Conservation (phyloP, 1,140 invertebrate genomes). For the Micrasema longulum region DNA sequence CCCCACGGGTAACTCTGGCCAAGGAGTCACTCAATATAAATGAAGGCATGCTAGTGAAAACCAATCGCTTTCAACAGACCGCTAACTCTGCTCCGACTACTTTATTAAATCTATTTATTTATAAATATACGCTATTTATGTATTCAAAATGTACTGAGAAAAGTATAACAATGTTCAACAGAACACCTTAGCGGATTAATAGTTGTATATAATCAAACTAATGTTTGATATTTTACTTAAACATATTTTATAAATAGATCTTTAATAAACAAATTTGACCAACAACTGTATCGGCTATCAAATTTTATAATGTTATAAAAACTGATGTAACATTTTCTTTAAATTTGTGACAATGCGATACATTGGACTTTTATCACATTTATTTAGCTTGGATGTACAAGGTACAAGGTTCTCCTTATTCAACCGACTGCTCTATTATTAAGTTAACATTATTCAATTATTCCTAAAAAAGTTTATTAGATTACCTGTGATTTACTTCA, state of each 20-base stretch:
- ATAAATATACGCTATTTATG: conserved; percentile 45
- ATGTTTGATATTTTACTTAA: conserved; percentile 25
- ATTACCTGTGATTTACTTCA: neutral
- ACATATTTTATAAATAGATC: conserved; percentile 37
- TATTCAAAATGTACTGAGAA: conserved; percentile 46
- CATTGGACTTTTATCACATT: conserved; percentile 7
- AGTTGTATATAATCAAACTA: conserved; percentile 34
- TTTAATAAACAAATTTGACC: conserved; percentile 42
- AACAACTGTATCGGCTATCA: conserved; percentile 37
- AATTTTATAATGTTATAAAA: conserved; percentile 35
- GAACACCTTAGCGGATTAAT: conserved; percentile 38
- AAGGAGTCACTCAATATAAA: conserved; percentile 44
- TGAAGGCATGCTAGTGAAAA: conserved; percentile 55
- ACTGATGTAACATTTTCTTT: conserved; percentile 33
- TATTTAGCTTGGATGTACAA: conserved; percentile 10
- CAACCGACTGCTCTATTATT: too few species aligned
- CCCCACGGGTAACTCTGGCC: neutral
- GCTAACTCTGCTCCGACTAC: conserved; percentile 51
- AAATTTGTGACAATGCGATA: conserved; percentile 13
- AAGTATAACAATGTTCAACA: conserved; percentile 45
- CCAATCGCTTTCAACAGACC: conserved; percentile 53
- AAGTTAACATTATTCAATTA: too few species aligned
- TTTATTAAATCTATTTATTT: conserved; percentile 49
- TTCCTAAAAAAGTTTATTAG: neutral
- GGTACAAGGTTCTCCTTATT: too few species aligned